phyloP scores from a whole-genome alignment of 2,113 vertebrate species.

The Dicentrarchus labrax region DNA sequence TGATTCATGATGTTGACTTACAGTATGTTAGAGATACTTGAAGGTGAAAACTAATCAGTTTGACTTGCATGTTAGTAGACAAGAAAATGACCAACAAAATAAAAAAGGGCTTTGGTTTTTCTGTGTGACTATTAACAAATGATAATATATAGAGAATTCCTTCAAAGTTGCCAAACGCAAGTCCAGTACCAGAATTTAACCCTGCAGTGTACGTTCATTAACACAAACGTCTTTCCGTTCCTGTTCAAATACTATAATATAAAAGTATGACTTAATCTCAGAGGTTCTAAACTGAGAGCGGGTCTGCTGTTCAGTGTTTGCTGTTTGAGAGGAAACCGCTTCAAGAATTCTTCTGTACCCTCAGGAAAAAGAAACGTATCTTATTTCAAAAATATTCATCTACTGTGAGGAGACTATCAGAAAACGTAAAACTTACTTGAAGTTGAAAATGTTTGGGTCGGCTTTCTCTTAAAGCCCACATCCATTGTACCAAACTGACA shows the following conservation, averaged over 20 bases:
- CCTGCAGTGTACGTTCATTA: neutral
- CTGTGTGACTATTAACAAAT: neutral
- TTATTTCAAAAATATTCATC: neutral
- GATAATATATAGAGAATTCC: neutral
- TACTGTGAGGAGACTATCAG: neutral
- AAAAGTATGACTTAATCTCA: neutral
- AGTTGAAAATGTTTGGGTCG: neutral
- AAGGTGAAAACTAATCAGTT: neutral
- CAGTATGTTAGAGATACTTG: slow-evolving; percentile 21
- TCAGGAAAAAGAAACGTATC: neutral
- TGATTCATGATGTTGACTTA: neutral
- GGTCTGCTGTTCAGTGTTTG: neutral
- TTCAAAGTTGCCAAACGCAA: neutral
- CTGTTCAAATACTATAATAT: neutral
- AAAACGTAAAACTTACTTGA: neutral
- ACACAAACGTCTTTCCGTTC: neutral
- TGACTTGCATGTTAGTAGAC: neutral
- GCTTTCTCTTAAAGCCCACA: neutral
- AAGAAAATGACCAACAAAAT: neutral
- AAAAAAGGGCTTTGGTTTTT: neutral
- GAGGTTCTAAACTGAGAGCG: neutral
- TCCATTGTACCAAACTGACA: neutral
- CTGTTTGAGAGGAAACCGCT: neutral
- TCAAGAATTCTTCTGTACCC: neutral
- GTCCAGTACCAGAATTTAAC: neutral